These are phyloP conservation scores for Nemurella pictetii DNA, from an alignment of 2,888 invertebrate species.

Conservation along the genomic window DNA sequence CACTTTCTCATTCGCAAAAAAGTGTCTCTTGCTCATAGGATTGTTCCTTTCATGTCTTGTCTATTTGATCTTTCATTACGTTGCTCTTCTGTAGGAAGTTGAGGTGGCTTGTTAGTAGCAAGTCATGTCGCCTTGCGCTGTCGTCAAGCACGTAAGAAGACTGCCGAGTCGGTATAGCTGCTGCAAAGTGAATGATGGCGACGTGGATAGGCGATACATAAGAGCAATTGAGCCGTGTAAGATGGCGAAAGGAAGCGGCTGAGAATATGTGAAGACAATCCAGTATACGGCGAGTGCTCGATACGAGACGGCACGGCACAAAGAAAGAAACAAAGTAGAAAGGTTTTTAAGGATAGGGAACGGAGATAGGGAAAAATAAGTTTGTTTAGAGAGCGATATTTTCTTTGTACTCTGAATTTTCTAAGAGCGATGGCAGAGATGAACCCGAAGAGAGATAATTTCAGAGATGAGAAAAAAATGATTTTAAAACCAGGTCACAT, in stretches of 20 bases:
- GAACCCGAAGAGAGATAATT: neutral
- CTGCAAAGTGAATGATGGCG: conserved; percentile 3
- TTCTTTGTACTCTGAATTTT: neutral
- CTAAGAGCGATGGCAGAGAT: neutral
- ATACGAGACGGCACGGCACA: neutral
- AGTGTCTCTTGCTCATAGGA: conserved; percentile 3
- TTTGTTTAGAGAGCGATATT: neutral
- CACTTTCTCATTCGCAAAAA: conserved; percentile 1
- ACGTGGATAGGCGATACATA: neutral
- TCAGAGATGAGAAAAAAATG: neutral
- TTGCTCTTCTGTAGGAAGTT: neutral
- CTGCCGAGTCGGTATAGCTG: neutral
- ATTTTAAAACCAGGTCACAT: neutral
- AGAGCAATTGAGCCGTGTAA: conserved; percentile 8
- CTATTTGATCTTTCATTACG: conserved; percentile 21
- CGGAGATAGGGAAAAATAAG: neutral
- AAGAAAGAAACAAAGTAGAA: neutral
- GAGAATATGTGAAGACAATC: neutral
- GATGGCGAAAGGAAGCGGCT: neutral
- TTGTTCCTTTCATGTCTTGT: conserved; percentile 6
- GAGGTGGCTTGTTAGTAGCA: conserved; percentile 15
- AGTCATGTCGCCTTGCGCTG: neutral
- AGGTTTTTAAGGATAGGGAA: neutral
- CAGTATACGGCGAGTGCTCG: neutral
- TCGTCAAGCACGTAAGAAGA: neutral